Evolutionary conservation across 2,113 vertebrate genomes (phyloP).

Genomic region (Meleagris gallopavo): DNA sequence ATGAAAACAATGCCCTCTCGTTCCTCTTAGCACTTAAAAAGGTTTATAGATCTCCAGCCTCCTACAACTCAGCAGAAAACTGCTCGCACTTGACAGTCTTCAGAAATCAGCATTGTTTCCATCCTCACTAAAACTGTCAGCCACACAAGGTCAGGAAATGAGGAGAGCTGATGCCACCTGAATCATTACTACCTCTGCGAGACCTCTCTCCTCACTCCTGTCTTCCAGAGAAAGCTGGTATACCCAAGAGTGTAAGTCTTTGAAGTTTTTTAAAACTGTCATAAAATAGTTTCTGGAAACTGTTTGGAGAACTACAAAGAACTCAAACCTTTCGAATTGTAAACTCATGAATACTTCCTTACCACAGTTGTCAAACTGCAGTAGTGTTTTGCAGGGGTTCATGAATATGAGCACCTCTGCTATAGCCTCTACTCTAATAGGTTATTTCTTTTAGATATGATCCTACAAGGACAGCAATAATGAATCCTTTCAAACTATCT

Average conservation of each 20-base stretch:
- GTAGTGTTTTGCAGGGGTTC: background rate
- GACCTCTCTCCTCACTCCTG: background rate
- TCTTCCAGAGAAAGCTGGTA: slow-evolving; percentile 29
- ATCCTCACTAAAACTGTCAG: slow-evolving; percentile 59
- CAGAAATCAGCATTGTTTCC: slow-evolving; percentile 70
- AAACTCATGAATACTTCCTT: slow-evolving; percentile 20
- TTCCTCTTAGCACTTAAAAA: slow-evolving; percentile 74
- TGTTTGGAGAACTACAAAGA: slow-evolving; percentile 53
- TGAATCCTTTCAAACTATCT: slow-evolving; percentile 11
- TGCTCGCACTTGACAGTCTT: slow-evolving; percentile 76
- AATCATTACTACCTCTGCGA: slow-evolving; percentile 43
- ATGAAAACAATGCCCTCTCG: slow-evolving; percentile 67
- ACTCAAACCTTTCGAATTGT: background rate
- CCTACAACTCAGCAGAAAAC: slow-evolving; percentile 81
- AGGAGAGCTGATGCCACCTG: slow-evolving; percentile 52
- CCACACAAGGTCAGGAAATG: slow-evolving; percentile 71
- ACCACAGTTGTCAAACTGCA: background rate
- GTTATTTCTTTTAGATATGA: slow-evolving; percentile 1
- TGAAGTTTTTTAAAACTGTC: slow-evolving; percentile 50
- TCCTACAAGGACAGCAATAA: background rate
- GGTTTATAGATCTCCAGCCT: slow-evolving; percentile 81
- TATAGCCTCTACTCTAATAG: background rate
- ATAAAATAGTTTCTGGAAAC: slow-evolving; percentile 57
- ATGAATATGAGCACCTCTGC: slow-evolving; percentile 21
- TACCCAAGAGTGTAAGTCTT: slow-evolving; percentile 37